Percentiles rank a stretch among this genome's conserved stretches.
These are phyloP conservation scores for Manis crassicaudata DNA, from an alignment of 2,797 vertebrate genomes.

Conservation along the genomic window DNA sequence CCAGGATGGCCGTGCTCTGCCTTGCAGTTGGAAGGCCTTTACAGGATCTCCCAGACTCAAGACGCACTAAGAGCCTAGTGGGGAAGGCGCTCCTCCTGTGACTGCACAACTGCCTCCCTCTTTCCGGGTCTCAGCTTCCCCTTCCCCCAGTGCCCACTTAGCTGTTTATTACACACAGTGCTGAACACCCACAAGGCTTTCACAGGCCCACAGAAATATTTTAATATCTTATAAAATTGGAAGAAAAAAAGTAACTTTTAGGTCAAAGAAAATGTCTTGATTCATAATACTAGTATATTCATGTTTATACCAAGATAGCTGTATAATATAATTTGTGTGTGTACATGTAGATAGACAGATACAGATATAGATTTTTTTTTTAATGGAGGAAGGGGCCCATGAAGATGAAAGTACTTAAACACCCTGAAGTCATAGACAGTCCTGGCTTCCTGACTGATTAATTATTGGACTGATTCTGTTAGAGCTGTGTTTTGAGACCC, in stretches of 20 bases:
- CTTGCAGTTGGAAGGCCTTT: not conserved
- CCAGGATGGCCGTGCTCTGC: not conserved
- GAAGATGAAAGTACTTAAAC: not conserved
- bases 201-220: not conserved
- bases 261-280: not conserved
- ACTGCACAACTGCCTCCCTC: not conserved
- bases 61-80: not conserved
- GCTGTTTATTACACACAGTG: not conserved
- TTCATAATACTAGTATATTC: not conserved
- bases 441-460: not conserved
- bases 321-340: not conserved
- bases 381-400: not conserved
- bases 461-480: not conserved
- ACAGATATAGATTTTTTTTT: not conserved
- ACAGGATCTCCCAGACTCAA: not conserved
- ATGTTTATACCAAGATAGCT: conserved; percentile 18
- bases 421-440: not conserved
- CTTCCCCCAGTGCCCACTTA: not conserved
- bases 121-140: not conserved
- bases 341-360: not conserved
- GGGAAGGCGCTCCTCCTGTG: not conserved
- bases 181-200: not conserved
- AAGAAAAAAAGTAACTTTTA: not conserved
- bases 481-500: not conserved
- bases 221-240: not conserved